These are phyloP conservation scores for Crocodylus rhombifer DNA, from an alignment of 2,797 vertebrate species.

Conservation along the genomic window DNA sequence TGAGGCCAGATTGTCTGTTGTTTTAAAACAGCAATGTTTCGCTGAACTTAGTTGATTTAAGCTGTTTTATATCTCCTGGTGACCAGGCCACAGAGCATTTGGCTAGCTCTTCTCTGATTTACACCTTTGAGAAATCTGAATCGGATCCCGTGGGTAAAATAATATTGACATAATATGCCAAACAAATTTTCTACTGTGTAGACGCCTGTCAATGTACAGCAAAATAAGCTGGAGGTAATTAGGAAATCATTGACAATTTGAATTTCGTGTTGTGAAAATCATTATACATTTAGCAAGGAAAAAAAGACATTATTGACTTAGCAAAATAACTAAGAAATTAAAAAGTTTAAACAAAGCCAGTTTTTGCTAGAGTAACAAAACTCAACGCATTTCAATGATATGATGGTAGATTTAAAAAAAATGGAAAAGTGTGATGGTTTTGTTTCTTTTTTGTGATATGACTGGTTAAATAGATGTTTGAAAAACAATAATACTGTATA, in stretches of 20 bases:
- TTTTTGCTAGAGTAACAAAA: constrained; percentile 31
- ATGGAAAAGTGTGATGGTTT: neutral
- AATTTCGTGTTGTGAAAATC: neutral
- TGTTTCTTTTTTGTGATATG: neutral
- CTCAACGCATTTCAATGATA: neutral
- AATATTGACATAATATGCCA: neutral
- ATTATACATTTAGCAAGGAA: constrained; percentile 6
- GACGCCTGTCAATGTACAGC: neutral
- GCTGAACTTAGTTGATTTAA: neutral
- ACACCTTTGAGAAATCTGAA: neutral
- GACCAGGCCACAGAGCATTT: neutral
- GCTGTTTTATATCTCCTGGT: neutral
- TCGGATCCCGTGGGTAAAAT: neutral
- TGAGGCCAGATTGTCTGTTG: neutral
- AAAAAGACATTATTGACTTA: constrained; percentile 1
- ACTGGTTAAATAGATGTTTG: neutral
- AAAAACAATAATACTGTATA: neutral
- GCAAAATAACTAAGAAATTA: constrained; percentile 1
- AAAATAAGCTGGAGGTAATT: neutral
- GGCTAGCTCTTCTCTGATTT: neutral
- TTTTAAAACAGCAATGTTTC: neutral
- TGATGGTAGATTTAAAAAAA: neutral
- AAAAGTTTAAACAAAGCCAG: constrained; percentile 23
- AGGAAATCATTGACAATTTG: neutral
- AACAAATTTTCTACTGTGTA: neutral